Conservation (phyloP, 2,797 vertebrate species). For the Halcyon badia region DNA sequence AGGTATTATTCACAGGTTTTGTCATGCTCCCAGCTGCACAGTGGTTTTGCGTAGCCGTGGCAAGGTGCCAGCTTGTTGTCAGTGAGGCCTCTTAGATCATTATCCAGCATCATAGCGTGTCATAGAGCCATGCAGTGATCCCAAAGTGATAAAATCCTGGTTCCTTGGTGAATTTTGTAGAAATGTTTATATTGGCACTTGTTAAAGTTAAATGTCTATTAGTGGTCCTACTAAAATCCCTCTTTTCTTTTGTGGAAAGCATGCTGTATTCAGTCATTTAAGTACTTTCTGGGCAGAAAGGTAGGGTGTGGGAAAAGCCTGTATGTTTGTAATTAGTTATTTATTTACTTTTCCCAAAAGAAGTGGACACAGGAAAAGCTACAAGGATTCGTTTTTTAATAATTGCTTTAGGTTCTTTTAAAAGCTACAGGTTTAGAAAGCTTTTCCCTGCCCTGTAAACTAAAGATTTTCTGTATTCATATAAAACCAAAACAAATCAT, state of each 20-base stretch:
- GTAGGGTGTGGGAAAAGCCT: neutral
- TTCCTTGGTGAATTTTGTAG: constrained; percentile 8
- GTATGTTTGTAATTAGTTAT: neutral
- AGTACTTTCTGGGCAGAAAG: neutral
- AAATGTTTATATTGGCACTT: constrained; percentile 5
- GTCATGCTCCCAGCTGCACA: neutral
- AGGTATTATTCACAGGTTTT: neutral
- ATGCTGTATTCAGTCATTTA: neutral
- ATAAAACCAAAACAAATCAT: neutral
- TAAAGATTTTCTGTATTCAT: neutral
- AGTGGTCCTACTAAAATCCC: neutral
- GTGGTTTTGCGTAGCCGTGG: neutral
- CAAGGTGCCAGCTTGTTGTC: constrained; percentile 10
- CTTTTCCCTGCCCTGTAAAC: neutral
- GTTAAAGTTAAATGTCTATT: constrained; percentile 17
- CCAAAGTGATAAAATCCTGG: constrained; percentile 9
- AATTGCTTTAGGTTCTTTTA: neutral
- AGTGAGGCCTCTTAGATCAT: constrained; percentile 30
- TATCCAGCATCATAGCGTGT: neutral
- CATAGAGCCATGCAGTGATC: neutral
- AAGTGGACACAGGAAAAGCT: neutral
- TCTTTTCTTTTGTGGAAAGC: neutral
- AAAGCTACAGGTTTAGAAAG: neutral
- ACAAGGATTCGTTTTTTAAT: neutral
- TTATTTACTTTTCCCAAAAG: neutral